Base-by-base conservation (phyloP, 2,888 invertebrate species). In the Callimorpha dominula region DNA sequence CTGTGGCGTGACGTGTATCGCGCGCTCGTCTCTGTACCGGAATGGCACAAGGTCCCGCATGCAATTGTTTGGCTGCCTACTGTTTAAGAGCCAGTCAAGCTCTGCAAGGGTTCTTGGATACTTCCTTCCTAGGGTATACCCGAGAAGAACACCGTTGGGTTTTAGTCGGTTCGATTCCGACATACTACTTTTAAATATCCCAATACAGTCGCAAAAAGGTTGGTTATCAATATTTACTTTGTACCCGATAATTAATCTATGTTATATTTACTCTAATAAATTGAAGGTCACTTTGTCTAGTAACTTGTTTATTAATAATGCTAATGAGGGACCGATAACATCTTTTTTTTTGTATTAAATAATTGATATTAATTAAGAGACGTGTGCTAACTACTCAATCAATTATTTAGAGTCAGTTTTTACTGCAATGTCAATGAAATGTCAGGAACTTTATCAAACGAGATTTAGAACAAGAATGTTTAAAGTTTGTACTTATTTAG, bases 321-420 rank as follows among this genome's bases (percentile, higher is more conserved):
- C 69, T 81, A 85, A 84, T 82, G 65, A 78, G 65, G 57, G 70
- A 76, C 67, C 70, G 77, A 79, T 83, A 79, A 79, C 50, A 70
- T 66, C 4, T 43, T 17, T n/a, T 71, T 77, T 74, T 73, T 77
- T 78, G 70, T 72, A 17, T 49, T 14, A 67, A 74, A 70, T 83
- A 79, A 83, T 82, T 74, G 76, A 70, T 72, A 64, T 70, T 70
- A 77, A 82, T 81, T 75, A 76, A 75, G n/a, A 60, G 65, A 76
- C 43, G 62, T 73, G 72, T 50, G 42, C 57, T 70, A 75, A 76
- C 70, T 74, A 70, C 6, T 69, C 65, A 74, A 78, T 82, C 82
- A 80, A 57, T 73, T 72, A 74, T 68, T 63, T 62, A 68, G 46
- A 52, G 54, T 65, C 57, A 65, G 9, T 49, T 81, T 81, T 76